Percentiles rank a stretch among this genome's conserved stretches.
Conservation (phyloP, 2,888 invertebrate genomes). For the Andrena minutula region DNA sequence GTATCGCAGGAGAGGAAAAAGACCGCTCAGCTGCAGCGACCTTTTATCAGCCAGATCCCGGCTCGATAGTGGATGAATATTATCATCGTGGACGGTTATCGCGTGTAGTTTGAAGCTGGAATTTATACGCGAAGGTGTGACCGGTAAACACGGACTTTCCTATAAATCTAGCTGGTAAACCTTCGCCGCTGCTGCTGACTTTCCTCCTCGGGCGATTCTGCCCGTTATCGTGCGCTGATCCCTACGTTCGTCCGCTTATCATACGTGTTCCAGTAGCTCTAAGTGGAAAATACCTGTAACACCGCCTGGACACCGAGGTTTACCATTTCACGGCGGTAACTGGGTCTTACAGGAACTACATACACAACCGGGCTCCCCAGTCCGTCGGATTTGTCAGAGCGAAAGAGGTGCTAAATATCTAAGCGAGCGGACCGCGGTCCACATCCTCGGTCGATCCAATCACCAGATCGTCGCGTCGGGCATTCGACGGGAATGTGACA, state of each 20-base stretch:
- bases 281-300: not conserved
- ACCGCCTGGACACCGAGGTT: not conserved
- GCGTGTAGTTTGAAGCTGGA: conserved; percentile 14
- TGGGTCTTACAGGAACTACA: too few relatives aligned
- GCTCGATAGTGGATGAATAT: conserved; percentile 36
- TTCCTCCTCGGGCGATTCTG: conserved; percentile 48
- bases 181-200: conserved; percentile 13
- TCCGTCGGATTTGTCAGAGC: too few relatives aligned
- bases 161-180: conserved; percentile 52
- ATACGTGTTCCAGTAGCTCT: conserved; percentile 8
- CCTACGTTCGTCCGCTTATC: conserved; percentile 33
- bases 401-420: too few relatives aligned
- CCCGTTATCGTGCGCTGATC: conserved; percentile 48
- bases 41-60: conserved; percentile 21
- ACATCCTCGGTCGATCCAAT: not conserved
- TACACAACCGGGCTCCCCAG: too few relatives aligned
- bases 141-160: conserved; percentile 44
- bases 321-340: not conserved
- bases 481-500: not conserved
- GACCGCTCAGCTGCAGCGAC: conserved; percentile 2
- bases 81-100: conserved; percentile 27
- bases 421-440: not conserved
- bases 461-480: not conserved
- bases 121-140: conserved; percentile 57
- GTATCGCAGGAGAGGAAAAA: conserved; percentile 22